A percentile compares a stretch with the other conserved stretches of the same genome.
Evolutionary conservation across 1,140 invertebrate genomes (phyloP).

Genomic region (Lepidostoma basale): DNA sequence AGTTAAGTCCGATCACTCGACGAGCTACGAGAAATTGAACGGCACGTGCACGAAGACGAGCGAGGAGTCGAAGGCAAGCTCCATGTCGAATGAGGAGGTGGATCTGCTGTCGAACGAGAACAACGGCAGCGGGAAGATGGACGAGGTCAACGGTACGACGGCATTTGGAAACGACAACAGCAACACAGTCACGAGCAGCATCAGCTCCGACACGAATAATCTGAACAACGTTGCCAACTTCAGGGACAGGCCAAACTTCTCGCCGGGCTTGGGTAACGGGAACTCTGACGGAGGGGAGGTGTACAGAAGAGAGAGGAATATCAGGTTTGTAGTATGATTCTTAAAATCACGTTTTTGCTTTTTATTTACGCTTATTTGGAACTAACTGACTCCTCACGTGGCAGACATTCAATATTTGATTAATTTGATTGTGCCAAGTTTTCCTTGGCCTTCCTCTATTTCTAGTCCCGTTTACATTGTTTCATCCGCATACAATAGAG

Average conservation of each 20-base stretch:
- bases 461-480: no score
- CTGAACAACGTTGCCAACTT: constrained; percentile 29
- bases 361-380: no score
- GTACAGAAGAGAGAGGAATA: constrained; percentile 34
- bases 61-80: constrained; percentile 41
- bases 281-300: constrained; percentile 20
- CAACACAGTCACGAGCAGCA: constrained; percentile 42
- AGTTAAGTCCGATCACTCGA: constrained; percentile 38
- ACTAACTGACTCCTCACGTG: no score
- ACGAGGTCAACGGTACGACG: background rate
- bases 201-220: constrained; percentile 41
- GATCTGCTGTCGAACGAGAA: constrained; percentile 32
- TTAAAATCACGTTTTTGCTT: background rate
- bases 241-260: constrained; percentile 33
- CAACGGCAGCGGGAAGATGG: constrained; percentile 14
- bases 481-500: no score
- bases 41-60: constrained; percentile 36
- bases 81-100: constrained; percentile 39
- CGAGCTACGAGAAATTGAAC: constrained; percentile 41
- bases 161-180: constrained; percentile 27
- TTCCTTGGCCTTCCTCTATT: no score
- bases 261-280: constrained; percentile 9
- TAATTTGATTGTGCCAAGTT: no score
- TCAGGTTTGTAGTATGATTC: constrained; percentile 2
- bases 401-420: no score